These are phyloP conservation scores for Unio delphinus DNA, from an alignment of 2,888 invertebrate genomes.

Conservation along the genomic window DNA sequence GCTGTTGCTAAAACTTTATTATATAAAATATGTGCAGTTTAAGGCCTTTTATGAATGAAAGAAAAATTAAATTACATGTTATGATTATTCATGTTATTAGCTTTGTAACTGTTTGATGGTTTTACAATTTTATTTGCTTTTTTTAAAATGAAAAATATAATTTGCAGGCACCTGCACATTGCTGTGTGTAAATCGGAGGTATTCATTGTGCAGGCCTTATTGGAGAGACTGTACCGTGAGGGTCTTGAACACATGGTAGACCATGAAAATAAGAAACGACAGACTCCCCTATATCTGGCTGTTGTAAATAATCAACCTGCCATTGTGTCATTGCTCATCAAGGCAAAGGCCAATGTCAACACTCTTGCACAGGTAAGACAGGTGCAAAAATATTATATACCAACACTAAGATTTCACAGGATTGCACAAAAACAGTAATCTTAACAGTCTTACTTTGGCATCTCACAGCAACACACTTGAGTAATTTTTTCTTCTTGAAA, in stretches of 20 bases:
- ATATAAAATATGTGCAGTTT: too few species aligned
- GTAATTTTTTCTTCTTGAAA: too few species aligned
- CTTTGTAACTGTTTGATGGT: not conserved
- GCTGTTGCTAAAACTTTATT: too few species aligned
- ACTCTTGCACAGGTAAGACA: conserved; percentile 52
- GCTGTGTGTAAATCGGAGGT: conserved; percentile 54
- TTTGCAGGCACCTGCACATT: conserved; percentile 55
- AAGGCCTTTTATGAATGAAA: too few species aligned
- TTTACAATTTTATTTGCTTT: not conserved
- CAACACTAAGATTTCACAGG: too few species aligned
- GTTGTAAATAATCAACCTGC: conserved; percentile 53
- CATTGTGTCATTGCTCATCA: conserved; percentile 56
- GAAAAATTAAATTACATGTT: too few species aligned
- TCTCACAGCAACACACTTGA: too few species aligned
- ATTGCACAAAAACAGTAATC: too few species aligned
- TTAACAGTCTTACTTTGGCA: too few species aligned
- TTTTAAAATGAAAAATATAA: not conserved
- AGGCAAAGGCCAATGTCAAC: conserved; percentile 56
- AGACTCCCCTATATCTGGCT: conserved; percentile 63
- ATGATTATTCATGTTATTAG: not conserved
- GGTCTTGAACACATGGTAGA: conserved; percentile 48
- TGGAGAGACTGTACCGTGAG: conserved; percentile 53
- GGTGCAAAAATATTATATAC: too few species aligned
- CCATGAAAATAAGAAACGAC: conserved; percentile 49
- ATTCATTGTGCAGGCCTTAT: conserved; percentile 56